Conservation (phyloP, 2,888 invertebrate species). For the Apodemia duryi region DNA sequence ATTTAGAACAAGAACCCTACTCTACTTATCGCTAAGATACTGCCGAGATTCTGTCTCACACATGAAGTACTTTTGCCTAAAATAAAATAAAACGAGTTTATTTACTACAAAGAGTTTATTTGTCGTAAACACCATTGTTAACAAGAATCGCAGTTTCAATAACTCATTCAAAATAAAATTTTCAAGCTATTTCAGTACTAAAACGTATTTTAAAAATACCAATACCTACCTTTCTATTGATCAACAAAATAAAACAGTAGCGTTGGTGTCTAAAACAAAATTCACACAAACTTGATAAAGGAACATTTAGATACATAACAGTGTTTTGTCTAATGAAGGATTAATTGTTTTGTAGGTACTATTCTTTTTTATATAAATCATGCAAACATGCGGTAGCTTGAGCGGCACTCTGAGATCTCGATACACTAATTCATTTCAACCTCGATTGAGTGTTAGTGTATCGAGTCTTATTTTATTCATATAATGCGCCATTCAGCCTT, state of each 20-base stretch:
- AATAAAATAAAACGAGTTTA: too few species aligned
- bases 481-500: slow-evolving; percentile 17
- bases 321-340: not conserved
- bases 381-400: slow-evolving; percentile 12
- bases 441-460: not conserved
- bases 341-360: not conserved
- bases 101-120: too few species aligned
- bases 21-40: too few species aligned
- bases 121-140: not conserved
- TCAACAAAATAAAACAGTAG: slow-evolving; percentile 11
- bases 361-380: not conserved
- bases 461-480: slow-evolving; percentile 2
- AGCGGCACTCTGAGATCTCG: slow-evolving; percentile 8
- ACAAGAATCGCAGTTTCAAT: not conserved
- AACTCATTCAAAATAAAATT: not conserved
- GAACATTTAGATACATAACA: slow-evolving; percentile 7
- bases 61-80: too few species aligned
- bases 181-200: not conserved
- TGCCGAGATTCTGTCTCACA: too few species aligned
- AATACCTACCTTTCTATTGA: slow-evolving; percentile 6
- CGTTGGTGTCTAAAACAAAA: slow-evolving; percentile 12
- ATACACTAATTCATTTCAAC: slow-evolving; percentile 2
- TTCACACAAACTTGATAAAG: slow-evolving; percentile 8
- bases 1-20: too few species aligned
- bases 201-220: not conserved